Percentiles rank a stretch among this genome's conserved stretches.
Evolutionary conservation across 2,888 invertebrate genomes (phyloP).

Genomic region (Psococerastis gibbosa): DNA sequence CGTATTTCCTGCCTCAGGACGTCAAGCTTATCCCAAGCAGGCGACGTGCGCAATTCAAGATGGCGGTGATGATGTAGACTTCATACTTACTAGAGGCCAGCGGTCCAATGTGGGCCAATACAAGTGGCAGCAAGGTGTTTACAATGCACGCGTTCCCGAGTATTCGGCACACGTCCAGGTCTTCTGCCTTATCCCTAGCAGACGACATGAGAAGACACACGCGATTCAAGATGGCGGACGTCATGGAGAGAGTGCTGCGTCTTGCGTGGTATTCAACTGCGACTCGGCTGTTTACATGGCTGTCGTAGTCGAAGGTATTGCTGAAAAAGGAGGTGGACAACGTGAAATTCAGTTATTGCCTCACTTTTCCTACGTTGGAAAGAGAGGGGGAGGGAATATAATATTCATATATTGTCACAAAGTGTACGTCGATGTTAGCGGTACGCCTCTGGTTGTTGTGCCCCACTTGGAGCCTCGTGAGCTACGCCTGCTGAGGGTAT

Average conservation of each 20-base stretch:
- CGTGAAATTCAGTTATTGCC: too few species aligned
- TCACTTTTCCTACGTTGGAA: too few species aligned
- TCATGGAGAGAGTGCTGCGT: slow-evolving; percentile 52
- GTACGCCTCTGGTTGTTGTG: too few species aligned
- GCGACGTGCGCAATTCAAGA: too few species aligned
- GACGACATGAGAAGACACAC: slow-evolving; percentile 57
- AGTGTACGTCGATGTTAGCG: too few species aligned
- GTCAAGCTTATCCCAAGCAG: slow-evolving; percentile 5
- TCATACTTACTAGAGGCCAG: slow-evolving; percentile 36
- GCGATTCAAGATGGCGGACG: slow-evolving; percentile 56
- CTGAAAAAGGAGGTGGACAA: too few species aligned
- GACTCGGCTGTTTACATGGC: slow-evolving; percentile 34
- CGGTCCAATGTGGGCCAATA: slow-evolving; percentile 69
- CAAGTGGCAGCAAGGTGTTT: slow-evolving; percentile 62
- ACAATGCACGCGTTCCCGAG: slow-evolving; percentile 41
- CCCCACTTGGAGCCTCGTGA: too few species aligned
- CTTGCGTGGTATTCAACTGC: slow-evolving; percentile 42
- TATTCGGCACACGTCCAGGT: slow-evolving; percentile 33
- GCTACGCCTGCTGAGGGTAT: too few species aligned
- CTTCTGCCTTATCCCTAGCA: slow-evolving; percentile 50
- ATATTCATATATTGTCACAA: too few species aligned
- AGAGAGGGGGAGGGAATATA: too few species aligned
- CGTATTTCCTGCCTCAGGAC: too few species aligned
- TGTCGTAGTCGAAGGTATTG: slow-evolving; percentile 38
- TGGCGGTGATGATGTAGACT: too few species aligned